phyloP scores from a whole-genome alignment of 2,113 vertebrate genomes.

The Peromyscus leucopus region DNA sequence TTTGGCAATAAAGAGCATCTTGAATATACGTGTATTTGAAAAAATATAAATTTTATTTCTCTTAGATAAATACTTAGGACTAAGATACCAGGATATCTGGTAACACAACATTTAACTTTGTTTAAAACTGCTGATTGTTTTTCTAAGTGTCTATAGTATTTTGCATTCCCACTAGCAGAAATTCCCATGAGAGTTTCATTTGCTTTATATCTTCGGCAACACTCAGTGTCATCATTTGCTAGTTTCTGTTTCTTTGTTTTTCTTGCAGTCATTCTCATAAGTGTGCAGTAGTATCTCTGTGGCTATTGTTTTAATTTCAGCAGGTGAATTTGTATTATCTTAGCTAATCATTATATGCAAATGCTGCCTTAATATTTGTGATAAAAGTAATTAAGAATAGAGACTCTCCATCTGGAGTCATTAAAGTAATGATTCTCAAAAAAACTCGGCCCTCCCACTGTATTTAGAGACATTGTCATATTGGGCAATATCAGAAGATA shows the following conservation, averaged over 20 bases:
- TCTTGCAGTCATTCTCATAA: conserved; percentile 24
- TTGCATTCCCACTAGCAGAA: conserved; percentile 6
- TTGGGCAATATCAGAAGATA: background rate
- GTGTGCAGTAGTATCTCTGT: background rate
- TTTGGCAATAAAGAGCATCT: conserved; percentile 24
- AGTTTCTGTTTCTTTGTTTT: conserved; percentile 8
- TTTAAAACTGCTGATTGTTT: conserved; percentile 5
- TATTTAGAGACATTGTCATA: background rate
- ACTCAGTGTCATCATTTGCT: background rate
- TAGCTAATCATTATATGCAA: background rate
- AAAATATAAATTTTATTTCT: conserved; percentile 49
- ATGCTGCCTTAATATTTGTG: background rate
- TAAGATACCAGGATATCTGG: background rate
- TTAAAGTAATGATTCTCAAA: conserved; percentile 51
- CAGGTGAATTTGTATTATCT: conserved; percentile 13
- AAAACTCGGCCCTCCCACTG: background rate
- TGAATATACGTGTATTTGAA: conserved; percentile 16
- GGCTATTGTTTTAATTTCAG: conserved; percentile 45
- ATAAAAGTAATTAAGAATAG: conserved; percentile 21
- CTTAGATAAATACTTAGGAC: conserved; percentile 25
- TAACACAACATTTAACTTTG: background rate
- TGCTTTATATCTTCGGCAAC: background rate
- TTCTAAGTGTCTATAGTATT: conserved; percentile 21
- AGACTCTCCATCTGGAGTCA: background rate
- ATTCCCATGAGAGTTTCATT: background rate